These are phyloP conservation scores for Tiaroga cobitis DNA, from an alignment of 2,797 vertebrate genomes.

Conservation along the genomic window DNA sequence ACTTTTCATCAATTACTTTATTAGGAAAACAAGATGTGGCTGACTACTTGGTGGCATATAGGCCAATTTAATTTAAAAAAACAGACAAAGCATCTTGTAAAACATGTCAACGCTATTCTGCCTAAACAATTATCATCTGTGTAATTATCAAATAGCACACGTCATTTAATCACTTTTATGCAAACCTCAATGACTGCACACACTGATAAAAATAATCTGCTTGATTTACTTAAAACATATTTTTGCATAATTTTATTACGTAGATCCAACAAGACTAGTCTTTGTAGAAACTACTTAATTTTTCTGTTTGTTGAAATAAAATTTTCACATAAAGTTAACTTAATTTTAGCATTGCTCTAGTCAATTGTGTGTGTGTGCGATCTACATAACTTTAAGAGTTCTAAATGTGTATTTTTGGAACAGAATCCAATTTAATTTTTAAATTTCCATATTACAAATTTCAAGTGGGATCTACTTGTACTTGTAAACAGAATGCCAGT, in stretches of 20 bases:
- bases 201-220: too few relatives aligned
- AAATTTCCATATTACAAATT: too few relatives aligned
- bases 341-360: too few relatives aligned
- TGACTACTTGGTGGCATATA: neutral
- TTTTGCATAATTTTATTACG: too few relatives aligned
- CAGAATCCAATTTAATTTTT: neutral
- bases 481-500: neutral
- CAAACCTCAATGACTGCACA: slow-evolving; percentile 9
- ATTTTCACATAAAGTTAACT: too few relatives aligned
- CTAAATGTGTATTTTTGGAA: neutral
- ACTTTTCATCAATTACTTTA: slow-evolving; percentile 23
- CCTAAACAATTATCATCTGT: slow-evolving; percentile 24
- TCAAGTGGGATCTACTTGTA: too few relatives aligned
- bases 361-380: too few relatives aligned
- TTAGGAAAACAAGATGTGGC: slow-evolving; percentile 10
- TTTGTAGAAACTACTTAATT: too few relatives aligned
- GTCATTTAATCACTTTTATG: slow-evolving; percentile 7
- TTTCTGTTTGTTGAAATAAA: too few relatives aligned
- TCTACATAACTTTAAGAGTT: neutral
- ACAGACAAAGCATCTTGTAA: slow-evolving; percentile 51
- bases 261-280: too few relatives aligned
- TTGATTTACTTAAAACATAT: too few relatives aligned
- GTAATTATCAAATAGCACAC: slow-evolving; percentile 19
- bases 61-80: slow-evolving; percentile 35
- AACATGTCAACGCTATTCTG: slow-evolving; percentile 23